Evolutionary conservation across 2,113 vertebrate species (phyloP).

Genomic region (Ammodytes marinus): DNA sequence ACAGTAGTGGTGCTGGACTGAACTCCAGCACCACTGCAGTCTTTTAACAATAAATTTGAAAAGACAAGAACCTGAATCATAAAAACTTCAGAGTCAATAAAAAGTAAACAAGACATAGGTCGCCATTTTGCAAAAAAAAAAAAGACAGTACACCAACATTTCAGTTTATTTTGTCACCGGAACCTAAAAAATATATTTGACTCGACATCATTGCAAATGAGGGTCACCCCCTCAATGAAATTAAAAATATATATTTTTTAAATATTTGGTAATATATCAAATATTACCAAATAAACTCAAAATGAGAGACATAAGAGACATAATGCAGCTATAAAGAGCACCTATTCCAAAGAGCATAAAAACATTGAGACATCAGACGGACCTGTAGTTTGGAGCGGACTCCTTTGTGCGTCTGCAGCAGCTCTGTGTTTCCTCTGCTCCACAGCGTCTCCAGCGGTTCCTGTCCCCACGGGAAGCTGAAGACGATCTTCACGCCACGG

Average conservation of each 20-base stretch:
- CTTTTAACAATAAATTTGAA: background rate
- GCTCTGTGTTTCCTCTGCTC: slow-evolving; percentile 86
- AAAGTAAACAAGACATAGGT: background rate
- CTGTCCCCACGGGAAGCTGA: slow-evolving; percentile 93
- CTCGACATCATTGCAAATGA: too few relatives aligned
- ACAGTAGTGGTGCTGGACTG: too few relatives aligned
- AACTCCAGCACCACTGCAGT: too few relatives aligned
- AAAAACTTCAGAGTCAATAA: background rate
- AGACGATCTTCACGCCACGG: slow-evolving; percentile 87
- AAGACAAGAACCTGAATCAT: background rate
- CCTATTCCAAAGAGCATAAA: background rate
- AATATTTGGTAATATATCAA: too few relatives aligned
- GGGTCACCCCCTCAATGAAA: too few relatives aligned
- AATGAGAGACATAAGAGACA: background rate
- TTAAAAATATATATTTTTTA: too few relatives aligned
- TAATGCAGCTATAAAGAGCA: background rate
- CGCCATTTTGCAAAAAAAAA: background rate
- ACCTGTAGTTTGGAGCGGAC: slow-evolving; percentile 85
- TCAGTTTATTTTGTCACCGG: too few relatives aligned
- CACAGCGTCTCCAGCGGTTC: slow-evolving; percentile 91
- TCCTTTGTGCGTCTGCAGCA: slow-evolving; percentile 85
- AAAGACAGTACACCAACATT: background rate
- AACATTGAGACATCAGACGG: background rate
- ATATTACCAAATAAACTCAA: too few relatives aligned
- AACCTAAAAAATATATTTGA: too few relatives aligned